Conservation (phyloP, 1,140 invertebrate genomes). For the Apolygus lucorum region DNA sequence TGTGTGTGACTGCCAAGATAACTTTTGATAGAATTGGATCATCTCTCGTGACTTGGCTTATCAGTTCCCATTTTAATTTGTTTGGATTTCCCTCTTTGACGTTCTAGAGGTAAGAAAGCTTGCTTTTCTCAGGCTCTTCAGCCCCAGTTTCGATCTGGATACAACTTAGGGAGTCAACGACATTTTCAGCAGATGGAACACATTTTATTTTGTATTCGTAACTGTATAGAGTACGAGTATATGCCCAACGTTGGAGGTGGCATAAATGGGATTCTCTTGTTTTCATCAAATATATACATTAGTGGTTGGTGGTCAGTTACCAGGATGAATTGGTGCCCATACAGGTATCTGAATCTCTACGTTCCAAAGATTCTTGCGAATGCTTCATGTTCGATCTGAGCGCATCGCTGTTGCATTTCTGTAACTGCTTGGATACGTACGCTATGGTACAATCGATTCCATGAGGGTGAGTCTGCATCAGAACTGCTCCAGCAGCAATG, state of each 20-base stretch:
- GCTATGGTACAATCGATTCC: neutral
- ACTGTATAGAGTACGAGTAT: too few relatives aligned
- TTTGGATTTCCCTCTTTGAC: neutral
- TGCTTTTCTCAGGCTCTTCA: neutral
- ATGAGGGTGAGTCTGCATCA: neutral
- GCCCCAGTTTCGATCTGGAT: neutral
- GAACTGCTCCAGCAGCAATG: neutral
- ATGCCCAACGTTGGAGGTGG: neutral
- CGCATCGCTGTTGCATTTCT: neutral
- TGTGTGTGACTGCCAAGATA: neutral
- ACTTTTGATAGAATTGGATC: neutral
- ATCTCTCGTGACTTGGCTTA: neutral
- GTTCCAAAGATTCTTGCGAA: neutral
- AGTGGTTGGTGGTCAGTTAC: conserved; percentile 18
- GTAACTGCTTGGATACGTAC: neutral
- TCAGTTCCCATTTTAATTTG: neutral
- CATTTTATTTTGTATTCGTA: too few relatives aligned
- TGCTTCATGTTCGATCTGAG: neutral
- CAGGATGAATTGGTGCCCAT: neutral
- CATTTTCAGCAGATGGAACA: too few relatives aligned
- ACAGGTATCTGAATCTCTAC: neutral
- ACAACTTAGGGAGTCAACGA: neutral
- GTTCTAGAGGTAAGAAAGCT: neutral
- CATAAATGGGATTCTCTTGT: neutral
- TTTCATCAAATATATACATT: neutral